Evolutionary conservation across 2,797 vertebrate genomes (phyloP).

Genomic region (Ataeniobius toweri): DNA sequence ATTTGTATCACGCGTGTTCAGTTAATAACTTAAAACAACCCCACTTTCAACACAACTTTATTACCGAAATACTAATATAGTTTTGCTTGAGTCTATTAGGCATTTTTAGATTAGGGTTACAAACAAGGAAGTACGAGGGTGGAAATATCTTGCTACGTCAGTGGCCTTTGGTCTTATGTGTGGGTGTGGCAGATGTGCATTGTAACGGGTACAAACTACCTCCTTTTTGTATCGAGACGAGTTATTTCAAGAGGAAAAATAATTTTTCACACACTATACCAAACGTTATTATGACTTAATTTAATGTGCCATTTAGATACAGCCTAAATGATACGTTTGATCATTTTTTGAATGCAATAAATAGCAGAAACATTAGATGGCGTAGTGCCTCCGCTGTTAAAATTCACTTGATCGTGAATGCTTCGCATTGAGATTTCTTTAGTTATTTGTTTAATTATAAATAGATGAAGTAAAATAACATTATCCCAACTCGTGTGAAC

Average conservation of each 20-base stretch:
- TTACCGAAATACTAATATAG: background rate
- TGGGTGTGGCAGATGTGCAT: slow-evolving; percentile 20
- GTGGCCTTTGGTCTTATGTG: background rate
- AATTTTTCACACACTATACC: too few relatives aligned
- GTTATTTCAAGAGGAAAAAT: background rate
- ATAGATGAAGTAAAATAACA: background rate
- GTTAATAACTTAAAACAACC: background rate
- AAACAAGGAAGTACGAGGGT: slow-evolving; percentile 23
- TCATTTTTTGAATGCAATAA: slow-evolving; percentile 16
- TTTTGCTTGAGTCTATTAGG: background rate
- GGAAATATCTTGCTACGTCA: accelerated
- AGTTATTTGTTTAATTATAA: background rate
- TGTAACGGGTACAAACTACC: background rate
- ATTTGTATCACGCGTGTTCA: background rate
- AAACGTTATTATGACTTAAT: background rate
- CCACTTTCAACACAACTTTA: background rate
- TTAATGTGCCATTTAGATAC: background rate
- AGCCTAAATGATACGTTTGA: background rate
- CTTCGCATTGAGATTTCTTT: background rate
- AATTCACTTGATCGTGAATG: background rate
- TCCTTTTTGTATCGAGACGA: background rate
- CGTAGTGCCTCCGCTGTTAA: slow-evolving; percentile 29
- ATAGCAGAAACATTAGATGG: slow-evolving; percentile 56
- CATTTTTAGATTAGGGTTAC: background rate
- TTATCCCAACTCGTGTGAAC: background rate